Conservation (phyloP, 2,113 vertebrate genomes). For the Menura novaehollandiae region DNA sequence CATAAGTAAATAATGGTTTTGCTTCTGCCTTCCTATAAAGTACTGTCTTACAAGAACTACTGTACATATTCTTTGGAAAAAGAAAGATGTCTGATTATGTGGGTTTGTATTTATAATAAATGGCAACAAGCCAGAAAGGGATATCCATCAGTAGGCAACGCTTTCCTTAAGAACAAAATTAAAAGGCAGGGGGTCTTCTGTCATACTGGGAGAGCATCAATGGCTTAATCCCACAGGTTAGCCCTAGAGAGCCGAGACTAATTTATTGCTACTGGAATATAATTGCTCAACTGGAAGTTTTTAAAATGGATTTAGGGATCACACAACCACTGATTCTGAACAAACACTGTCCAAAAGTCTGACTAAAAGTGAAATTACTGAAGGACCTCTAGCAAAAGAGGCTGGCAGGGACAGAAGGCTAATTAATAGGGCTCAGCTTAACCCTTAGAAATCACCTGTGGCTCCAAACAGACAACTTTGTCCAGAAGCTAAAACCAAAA, state of each 20-base stretch:
- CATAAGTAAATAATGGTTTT: background rate
- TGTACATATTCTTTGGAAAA: background rate
- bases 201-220: background rate
- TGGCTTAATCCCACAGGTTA: background rate
- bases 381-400: background rate
- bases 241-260: background rate
- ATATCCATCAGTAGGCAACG: background rate
- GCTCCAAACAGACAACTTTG: background rate
- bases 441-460: background rate
- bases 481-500: background rate
- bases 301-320: background rate
- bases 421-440: background rate
- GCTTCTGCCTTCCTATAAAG: background rate
- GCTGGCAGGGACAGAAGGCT: background rate
- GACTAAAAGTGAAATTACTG: background rate
- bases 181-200: background rate
- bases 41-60: background rate
- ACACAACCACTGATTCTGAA: background rate
- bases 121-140: background rate
- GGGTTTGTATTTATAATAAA: background rate
- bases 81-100: background rate
- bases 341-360: background rate
- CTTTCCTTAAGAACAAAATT: background rate
- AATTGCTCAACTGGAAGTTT: background rate
- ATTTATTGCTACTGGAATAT: background rate